phyloP scores from a whole-genome alignment of 2,888 invertebrate genomes.

The Metopia argyrocephala region DNA sequence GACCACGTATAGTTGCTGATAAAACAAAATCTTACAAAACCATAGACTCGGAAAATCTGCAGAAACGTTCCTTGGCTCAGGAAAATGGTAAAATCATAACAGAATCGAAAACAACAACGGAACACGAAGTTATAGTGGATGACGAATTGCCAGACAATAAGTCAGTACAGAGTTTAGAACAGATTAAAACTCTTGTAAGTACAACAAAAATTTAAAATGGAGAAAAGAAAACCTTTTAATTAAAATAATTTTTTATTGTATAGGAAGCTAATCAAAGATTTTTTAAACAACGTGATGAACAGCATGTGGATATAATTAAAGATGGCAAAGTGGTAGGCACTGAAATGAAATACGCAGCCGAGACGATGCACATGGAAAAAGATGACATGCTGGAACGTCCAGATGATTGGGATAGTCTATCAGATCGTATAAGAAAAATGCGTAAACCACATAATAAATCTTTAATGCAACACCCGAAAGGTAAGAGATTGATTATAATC shows the following conservation, averaged over 20 bases:
- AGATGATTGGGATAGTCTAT: conserved; percentile 88
- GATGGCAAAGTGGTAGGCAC: conserved; percentile 89
- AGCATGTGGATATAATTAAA: conserved; percentile 89
- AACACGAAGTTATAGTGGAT: conserved; percentile 91
- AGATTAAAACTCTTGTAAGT: conserved; percentile 75
- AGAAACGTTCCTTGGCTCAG: conserved; percentile 86
- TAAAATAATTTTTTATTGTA: not conserved
- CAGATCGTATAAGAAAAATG: conserved; percentile 85
- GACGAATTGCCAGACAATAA: conserved; percentile 85
- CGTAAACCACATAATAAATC: conserved; percentile 79
- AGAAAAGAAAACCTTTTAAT: not conserved
- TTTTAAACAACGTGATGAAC: conserved; percentile 88
- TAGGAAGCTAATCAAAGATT: conserved; percentile 82
- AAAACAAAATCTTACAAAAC: conserved; percentile 88
- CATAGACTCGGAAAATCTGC: conserved; percentile 91
- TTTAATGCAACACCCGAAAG: conserved; percentile 79
- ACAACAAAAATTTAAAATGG: too few species aligned
- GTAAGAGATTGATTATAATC: too few species aligned
- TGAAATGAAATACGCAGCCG: conserved; percentile 89
- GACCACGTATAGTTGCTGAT: conserved; percentile 87
- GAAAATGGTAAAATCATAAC: conserved; percentile 92
- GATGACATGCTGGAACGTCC: conserved; percentile 83
- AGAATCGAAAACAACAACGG: conserved; percentile 89
- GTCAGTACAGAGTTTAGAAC: conserved; percentile 73
- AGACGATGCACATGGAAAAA: conserved; percentile 89